Conservation (phyloP, 2,797 vertebrate genomes). For the Pristis pectinata region DNA sequence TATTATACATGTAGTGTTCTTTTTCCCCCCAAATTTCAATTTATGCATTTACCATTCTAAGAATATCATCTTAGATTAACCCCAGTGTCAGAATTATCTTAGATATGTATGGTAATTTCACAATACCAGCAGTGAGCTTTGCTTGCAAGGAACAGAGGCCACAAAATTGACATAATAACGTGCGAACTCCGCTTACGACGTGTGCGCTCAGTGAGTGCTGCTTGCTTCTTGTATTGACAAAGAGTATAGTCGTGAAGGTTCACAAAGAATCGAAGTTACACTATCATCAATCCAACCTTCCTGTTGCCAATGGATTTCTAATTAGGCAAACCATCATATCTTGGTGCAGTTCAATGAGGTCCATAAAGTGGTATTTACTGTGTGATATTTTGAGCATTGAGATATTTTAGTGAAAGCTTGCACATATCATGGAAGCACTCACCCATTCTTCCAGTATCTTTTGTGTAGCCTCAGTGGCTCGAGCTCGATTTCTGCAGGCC, state of each 20-base stretch:
- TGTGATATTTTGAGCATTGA: background rate
- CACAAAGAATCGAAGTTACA: background rate
- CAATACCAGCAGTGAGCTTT: background rate
- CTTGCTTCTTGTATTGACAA: background rate
- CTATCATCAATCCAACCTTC: background rate
- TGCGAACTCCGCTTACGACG: background rate
- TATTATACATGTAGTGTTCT: background rate
- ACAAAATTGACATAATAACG: background rate
- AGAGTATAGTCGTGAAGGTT: background rate
- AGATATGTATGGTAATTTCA: background rate
- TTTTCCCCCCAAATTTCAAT: background rate
- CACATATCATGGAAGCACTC: conserved; percentile 50
- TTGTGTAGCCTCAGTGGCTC: conserved; percentile 68
- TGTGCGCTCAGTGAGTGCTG: background rate
- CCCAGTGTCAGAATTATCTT: background rate
- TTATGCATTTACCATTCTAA: background rate
- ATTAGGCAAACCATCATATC: background rate
- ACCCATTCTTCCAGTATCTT: conserved; percentile 86
- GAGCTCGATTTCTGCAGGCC: conserved; percentile 75
- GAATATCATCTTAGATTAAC: background rate
- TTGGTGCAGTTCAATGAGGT: background rate
- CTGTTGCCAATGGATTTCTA: background rate
- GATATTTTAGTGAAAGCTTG: background rate
- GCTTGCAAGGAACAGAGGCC: background rate
- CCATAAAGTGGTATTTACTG: conserved; percentile 25